Conservation (phyloP, 2,797 vertebrate genomes). For the Malacoraja senta region DNA sequence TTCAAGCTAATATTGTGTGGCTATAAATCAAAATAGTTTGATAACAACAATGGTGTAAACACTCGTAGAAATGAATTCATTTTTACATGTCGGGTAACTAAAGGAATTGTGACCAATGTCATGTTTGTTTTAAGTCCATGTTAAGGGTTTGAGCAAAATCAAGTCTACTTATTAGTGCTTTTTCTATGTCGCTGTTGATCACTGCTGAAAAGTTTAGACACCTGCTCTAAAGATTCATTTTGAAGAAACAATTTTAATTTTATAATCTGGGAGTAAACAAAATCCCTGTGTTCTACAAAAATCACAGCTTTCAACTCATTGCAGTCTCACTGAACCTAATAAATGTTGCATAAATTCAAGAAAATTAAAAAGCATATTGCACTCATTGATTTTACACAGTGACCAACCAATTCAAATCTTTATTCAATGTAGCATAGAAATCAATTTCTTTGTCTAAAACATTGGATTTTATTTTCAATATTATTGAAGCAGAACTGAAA, state of each 20-base stretch:
- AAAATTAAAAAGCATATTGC: not conserved
- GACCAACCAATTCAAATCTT: not conserved
- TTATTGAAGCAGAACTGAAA: constrained; percentile 15
- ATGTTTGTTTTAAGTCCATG: not conserved
- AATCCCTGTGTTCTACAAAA: not conserved
- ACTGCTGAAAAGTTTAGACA: not conserved
- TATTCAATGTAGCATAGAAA: not conserved
- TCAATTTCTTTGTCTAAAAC: not conserved
- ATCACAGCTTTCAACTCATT: not conserved
- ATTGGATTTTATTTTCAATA: not conserved
- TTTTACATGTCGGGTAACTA: not conserved
- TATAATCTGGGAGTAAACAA: not conserved
- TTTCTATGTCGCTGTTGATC: not conserved
- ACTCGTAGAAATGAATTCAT: not conserved
- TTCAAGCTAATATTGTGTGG: not conserved
- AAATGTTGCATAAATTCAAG: not conserved
- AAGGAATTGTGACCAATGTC: not conserved
- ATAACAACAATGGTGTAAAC: not conserved
- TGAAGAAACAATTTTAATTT: constrained; percentile 10
- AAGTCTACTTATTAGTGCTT: not conserved
- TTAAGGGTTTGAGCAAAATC: not conserved
- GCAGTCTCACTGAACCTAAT: not conserved
- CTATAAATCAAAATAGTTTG: not conserved
- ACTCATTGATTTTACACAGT: not conserved
- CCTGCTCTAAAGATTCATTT: constrained; percentile 11